Conservation (phyloP, 2,888 invertebrate genomes). For the Synergus umbraculus region DNA sequence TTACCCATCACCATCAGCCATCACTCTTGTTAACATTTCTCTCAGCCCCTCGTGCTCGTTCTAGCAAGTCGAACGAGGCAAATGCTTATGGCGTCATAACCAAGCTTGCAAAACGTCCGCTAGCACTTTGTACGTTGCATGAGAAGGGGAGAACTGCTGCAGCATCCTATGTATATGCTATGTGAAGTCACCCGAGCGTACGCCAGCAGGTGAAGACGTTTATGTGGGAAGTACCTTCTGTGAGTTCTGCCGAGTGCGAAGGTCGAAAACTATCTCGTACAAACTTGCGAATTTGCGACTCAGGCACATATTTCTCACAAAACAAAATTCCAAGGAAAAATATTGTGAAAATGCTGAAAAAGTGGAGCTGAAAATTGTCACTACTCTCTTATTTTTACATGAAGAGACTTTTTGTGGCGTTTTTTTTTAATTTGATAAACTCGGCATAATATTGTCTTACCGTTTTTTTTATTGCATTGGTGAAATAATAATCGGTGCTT, state of each 20-base stretch:
- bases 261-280: constrained; percentile 62
- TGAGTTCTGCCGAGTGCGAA: constrained; percentile 44
- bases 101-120: constrained; percentile 61
- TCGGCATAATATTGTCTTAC: too few species aligned
- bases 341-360: not conserved
- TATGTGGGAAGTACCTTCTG: constrained; percentile 60
- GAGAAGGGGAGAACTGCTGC: constrained; percentile 4
- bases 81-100: constrained; percentile 64
- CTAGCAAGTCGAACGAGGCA: constrained; percentile 60
- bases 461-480: too few species aligned
- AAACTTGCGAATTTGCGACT: constrained; percentile 44
- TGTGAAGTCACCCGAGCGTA: constrained; percentile 63
- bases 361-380: not conserved
- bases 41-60: constrained; percentile 54
- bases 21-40: constrained; percentile 29
- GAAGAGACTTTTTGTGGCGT: too few species aligned
- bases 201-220: constrained; percentile 67
- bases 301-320: not conserved
- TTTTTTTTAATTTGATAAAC: too few species aligned
- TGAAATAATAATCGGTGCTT: too few species aligned
- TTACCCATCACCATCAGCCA: constrained; percentile 15
- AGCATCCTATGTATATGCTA: constrained; percentile 26
- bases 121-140: constrained; percentile 43
- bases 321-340: not conserved
- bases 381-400: not conserved